These are phyloP conservation scores for Diabrotica undecimpunctata DNA, from an alignment of 1,140 invertebrate species.

Conservation along the genomic window DNA sequence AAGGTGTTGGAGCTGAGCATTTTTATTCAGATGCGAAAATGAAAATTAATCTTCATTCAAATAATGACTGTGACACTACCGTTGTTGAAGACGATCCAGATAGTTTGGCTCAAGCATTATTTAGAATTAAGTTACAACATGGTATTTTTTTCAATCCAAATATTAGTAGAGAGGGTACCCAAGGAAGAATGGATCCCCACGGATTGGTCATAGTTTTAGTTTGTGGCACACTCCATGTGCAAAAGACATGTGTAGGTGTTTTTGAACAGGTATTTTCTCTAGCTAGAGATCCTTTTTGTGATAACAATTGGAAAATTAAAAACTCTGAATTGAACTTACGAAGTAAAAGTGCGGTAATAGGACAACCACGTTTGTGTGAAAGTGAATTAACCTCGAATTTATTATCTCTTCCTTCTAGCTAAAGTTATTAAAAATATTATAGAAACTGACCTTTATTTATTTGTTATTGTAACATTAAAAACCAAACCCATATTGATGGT, in stretches of 20 bases:
- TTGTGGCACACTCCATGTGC: slow-evolving; percentile 59
- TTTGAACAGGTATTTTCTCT: slow-evolving; percentile 63
- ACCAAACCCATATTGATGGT: too few species aligned
- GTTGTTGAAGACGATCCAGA: slow-evolving; percentile 32
- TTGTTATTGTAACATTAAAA: too few species aligned
- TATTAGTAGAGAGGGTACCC: slow-evolving; percentile 51
- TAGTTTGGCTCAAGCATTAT: slow-evolving; percentile 45
- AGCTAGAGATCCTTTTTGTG: slow-evolving; percentile 54
- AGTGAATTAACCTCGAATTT: slow-evolving; percentile 30
- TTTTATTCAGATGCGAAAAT: slow-evolving; percentile 54
- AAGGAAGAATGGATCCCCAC: slow-evolving; percentile 55
- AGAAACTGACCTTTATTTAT: too few species aligned
- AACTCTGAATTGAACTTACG: slow-evolving; percentile 46
- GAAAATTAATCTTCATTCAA: slow-evolving; percentile 30
- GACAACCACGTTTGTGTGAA: slow-evolving; percentile 33
- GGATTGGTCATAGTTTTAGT: slow-evolving; percentile 58
- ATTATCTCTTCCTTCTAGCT: slow-evolving; percentile 26
- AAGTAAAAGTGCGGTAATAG: slow-evolving; percentile 38
- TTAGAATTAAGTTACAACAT: slow-evolving; percentile 47
- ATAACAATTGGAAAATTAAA: slow-evolving; percentile 64
- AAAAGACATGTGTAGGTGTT: slow-evolving; percentile 52
- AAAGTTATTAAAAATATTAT: not conserved
- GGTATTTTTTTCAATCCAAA: slow-evolving; percentile 60
- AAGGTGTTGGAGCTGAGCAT: slow-evolving; percentile 51
- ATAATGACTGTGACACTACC: slow-evolving; percentile 38